Conservation (phyloP, 2,113 vertebrate genomes). For the Notarius lentiginosus region DNA sequence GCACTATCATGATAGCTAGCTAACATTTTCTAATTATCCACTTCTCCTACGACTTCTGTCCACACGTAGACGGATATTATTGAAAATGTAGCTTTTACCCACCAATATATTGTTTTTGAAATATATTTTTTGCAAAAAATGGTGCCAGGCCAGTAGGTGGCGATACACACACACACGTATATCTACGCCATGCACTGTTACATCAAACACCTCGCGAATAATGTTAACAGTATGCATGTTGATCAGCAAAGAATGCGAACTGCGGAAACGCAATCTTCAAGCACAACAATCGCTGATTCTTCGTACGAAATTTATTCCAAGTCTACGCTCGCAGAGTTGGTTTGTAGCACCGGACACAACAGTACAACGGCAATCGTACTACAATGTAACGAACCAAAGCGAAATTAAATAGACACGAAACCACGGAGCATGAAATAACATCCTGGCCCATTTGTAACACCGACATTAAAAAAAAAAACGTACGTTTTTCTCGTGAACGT, state of each 20-base stretch:
- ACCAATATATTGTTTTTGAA: neutral
- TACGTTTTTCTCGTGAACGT: neutral
- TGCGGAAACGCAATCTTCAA: neutral
- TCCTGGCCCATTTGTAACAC: neutral
- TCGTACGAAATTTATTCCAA: neutral
- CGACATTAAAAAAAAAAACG: neutral
- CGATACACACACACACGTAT: neutral
- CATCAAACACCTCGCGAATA: neutral
- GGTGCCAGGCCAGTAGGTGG: neutral
- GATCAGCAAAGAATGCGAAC: neutral
- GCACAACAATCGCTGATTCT: neutral
- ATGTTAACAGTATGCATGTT: neutral
- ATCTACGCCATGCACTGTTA: neutral
- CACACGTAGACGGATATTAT: neutral
- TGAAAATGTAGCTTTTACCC: neutral
- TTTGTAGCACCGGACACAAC: no score
- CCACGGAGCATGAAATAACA: neutral
- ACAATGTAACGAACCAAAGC: neutral
- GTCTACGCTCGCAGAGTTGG: neutral
- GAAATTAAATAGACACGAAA: neutral
- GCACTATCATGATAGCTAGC: neutral
- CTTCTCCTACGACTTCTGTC: neutral
- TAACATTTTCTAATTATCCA: neutral
- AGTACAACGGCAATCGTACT: neutral
- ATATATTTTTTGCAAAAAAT: no score